Conservation (phyloP, 2,113 vertebrate genomes). For the Nipponia nippon region DNA sequence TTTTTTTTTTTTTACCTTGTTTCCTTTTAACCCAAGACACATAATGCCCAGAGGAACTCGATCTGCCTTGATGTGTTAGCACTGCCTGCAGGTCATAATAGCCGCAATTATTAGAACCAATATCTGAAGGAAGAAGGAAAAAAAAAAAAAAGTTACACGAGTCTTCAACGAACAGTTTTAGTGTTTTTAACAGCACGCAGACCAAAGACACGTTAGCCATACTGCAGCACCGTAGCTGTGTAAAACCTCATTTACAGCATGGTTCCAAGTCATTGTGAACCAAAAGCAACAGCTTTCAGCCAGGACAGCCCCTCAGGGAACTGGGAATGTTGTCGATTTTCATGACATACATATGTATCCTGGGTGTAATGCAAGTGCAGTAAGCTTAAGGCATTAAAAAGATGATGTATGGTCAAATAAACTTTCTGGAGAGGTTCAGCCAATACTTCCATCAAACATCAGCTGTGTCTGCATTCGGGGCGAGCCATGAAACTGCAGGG, state of each 20-base stretch:
- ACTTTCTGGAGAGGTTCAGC: background rate
- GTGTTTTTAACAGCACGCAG: rapidly evolving
- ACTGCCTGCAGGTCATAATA: constrained; percentile 98
- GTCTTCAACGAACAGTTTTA: background rate
- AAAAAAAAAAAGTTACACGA: rapidly evolving
- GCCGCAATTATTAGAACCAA: constrained; percentile 94
- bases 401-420: background rate
- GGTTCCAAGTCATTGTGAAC: rapidly evolving
- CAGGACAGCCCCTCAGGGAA: background rate
- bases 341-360: rapidly evolving
- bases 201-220: rapidly evolving
- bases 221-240: rapidly evolving
- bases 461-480: background rate
- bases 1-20: constrained; percentile 80
- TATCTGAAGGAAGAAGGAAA: constrained; percentile 72
- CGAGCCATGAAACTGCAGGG: rapidly evolving
- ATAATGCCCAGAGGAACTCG: constrained; percentile 97
- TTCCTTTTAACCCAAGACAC: constrained; percentile 98
- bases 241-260: background rate
- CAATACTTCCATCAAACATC: background rate
- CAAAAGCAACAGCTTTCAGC: background rate
- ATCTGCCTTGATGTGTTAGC: constrained; percentile 96
- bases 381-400: background rate
- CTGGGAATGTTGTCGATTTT: background rate
- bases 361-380: background rate